phyloP scores from a whole-genome alignment of 2,888 invertebrate genomes.

The Parochlus steinenii region DNA sequence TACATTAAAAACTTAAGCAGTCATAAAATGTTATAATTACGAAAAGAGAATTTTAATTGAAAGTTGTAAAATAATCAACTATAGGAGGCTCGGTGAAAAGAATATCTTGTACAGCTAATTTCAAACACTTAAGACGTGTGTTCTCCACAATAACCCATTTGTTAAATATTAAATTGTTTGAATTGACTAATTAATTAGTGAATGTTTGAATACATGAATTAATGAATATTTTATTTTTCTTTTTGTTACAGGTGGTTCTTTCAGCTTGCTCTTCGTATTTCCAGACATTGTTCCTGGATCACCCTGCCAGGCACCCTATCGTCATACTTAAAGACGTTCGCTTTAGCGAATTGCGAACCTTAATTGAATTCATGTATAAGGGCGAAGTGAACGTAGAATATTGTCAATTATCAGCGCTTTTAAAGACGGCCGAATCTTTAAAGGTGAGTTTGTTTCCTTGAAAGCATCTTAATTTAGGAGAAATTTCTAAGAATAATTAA shows the following conservation, averaged over 20 bases:
- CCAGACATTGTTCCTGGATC: slow-evolving; percentile 83
- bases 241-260: slow-evolving; percentile 57
- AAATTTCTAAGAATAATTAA: background rate
- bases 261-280: slow-evolving; percentile 93
- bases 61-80: too few species aligned
- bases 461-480: slow-evolving; percentile 1
- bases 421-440: slow-evolving; percentile 83
- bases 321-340: slow-evolving; percentile 90
- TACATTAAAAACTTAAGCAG: too few species aligned
- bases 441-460: too few species aligned
- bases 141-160: too few species aligned
- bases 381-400: slow-evolving; percentile 91
- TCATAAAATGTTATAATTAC: too few species aligned
- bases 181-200: background rate
- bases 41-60: too few species aligned
- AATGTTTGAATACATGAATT: background rate
- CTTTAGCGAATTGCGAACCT: slow-evolving; percentile 74
- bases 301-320: slow-evolving; percentile 82
- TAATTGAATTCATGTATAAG: slow-evolving; percentile 93
- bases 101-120: too few species aligned
- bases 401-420: slow-evolving; percentile 76
- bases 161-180: too few species aligned
- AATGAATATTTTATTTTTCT: slow-evolving; percentile 3
- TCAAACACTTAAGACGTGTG: too few species aligned
- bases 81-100: too few species aligned